A percentile compares a stretch with the other conserved stretches of the same genome.
These are phyloP conservation scores for Lacerta viridis DNA, from an alignment of 2,797 vertebrate species.

Conservation along the genomic window DNA sequence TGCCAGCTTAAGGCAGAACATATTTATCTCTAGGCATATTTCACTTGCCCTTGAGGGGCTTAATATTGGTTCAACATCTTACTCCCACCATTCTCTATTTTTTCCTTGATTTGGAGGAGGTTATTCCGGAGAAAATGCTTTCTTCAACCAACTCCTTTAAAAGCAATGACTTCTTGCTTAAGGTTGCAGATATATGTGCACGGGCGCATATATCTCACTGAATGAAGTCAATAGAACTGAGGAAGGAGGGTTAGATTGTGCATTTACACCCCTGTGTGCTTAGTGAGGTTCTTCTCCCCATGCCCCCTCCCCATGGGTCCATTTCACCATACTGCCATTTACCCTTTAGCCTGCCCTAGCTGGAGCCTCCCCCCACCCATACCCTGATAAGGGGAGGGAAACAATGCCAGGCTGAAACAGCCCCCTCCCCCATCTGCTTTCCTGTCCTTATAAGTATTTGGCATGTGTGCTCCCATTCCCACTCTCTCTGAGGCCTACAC, in stretches of 20 bases:
- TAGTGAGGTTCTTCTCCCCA: not conserved
- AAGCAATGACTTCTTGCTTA: not conserved
- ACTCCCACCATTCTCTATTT: not conserved
- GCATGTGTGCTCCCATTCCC: not conserved
- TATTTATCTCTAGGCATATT: not conserved
- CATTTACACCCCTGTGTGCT: not conserved
- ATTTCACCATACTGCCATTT: not conserved
- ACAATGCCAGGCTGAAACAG: not conserved
- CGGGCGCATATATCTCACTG: not conserved
- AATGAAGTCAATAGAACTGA: not conserved
- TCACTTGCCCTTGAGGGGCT: not conserved
- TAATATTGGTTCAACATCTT: not conserved
- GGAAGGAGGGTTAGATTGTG: not conserved
- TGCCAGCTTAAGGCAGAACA: not conserved
- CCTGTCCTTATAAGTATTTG: conserved; percentile 17
- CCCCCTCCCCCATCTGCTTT: not conserved
- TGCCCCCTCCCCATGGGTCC: not conserved
- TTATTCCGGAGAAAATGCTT: not conserved
- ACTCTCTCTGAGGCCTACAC: conserved; percentile 20
- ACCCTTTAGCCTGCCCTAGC: conserved; percentile 5
- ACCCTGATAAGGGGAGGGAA: not conserved
- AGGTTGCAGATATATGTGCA: not conserved
- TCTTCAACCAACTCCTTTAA: not conserved
- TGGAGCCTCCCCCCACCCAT: not conserved
- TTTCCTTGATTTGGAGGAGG: not conserved